phyloP scores from a whole-genome alignment of 2,113 vertebrate genomes.

The Neolamprologus sp. region DNA sequence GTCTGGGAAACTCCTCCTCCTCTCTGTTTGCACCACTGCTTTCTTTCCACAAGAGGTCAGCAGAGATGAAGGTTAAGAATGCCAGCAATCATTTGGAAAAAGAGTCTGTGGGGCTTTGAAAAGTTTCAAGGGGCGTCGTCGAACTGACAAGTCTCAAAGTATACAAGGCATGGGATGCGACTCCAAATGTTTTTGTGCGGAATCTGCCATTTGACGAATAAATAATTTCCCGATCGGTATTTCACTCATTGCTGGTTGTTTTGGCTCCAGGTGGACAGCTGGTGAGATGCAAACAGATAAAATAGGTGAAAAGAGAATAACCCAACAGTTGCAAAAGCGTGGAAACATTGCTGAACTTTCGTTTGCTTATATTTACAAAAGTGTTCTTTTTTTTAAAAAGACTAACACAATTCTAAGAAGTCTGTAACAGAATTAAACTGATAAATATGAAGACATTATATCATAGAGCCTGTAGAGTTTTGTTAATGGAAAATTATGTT shows the following conservation, averaged over 20 bases:
- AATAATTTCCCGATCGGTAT: neutral
- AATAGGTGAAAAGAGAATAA: neutral
- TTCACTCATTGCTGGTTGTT: neutral
- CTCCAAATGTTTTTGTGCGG: neutral
- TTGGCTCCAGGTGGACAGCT: neutral
- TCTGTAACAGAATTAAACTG: neutral
- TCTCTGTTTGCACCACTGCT: neutral
- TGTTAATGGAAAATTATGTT: neutral
- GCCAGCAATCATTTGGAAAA: neutral
- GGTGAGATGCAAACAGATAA: neutral
- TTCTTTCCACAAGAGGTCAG: slow-evolving; percentile 40
- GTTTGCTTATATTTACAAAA: neutral
- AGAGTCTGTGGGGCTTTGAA: neutral
- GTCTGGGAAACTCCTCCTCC: neutral
- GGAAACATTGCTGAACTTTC: neutral
- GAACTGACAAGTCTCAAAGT: neutral
- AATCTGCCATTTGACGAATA: neutral
- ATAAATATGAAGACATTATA: neutral
- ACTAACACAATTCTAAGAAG: neutral
- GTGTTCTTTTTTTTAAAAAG: neutral
- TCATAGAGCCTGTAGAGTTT: neutral
- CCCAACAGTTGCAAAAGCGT: neutral
- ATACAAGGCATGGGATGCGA: neutral
- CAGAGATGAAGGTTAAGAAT: neutral
- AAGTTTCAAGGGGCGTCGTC: neutral